Evolutionary conservation across 2,113 vertebrate species (phyloP).

Genomic region (Rhinoderma darwinii): DNA sequence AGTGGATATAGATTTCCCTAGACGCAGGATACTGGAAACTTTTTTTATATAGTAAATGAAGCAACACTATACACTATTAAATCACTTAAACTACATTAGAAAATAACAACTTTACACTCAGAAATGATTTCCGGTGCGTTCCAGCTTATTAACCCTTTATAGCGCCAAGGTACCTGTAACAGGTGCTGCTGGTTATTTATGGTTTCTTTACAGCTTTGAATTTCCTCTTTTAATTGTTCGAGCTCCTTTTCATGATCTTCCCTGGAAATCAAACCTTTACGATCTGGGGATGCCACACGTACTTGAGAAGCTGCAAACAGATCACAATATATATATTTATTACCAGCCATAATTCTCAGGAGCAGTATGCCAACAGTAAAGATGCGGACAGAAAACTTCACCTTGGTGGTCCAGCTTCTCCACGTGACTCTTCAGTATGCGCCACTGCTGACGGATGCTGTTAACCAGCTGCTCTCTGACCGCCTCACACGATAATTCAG

Average conservation of each 20-base stretch:
- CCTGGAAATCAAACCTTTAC: constrained; percentile 81
- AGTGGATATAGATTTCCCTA: too few relatives aligned
- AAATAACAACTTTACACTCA: neutral
- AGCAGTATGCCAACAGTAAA: neutral
- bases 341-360: neutral
- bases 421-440: constrained; percentile 91
- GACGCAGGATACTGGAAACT: too few relatives aligned
- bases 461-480: constrained; percentile 92
- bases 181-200: constrained; percentile 93
- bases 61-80: neutral
- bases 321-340: neutral
- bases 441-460: constrained; percentile 96
- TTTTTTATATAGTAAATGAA: too few relatives aligned
- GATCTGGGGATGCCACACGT: constrained; percentile 72
- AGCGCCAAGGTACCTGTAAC: constrained; percentile 79
- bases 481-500: constrained; percentile 90
- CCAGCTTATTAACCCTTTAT: too few relatives aligned
- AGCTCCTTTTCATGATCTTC: constrained; percentile 89
- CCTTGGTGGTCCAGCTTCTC: constrained; percentile 93
- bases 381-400: constrained; percentile 59
- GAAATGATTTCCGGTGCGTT: too few relatives aligned
- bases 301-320: constrained; percentile 78
- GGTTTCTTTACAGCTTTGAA: constrained; percentile 95
- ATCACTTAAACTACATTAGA: neutral
- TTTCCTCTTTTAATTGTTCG: constrained; percentile 85